phyloP scores from a whole-genome alignment of 2,888 invertebrate genomes.

The Phortica magna region DNA sequence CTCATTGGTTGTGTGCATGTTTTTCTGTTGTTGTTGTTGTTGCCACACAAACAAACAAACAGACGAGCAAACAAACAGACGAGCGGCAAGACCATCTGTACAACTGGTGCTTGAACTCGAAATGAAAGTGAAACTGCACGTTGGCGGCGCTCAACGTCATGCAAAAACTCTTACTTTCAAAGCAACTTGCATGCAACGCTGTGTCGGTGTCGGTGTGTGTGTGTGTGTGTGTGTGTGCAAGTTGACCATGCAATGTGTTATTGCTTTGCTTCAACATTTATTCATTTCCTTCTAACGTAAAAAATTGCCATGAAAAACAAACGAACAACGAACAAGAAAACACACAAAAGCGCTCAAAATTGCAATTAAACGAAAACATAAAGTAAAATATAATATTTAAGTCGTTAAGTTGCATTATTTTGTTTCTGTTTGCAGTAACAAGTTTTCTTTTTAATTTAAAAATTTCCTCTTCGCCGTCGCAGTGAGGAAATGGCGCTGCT shows the following conservation, averaged over 20 bases:
- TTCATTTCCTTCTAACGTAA: slow-evolving; percentile 70
- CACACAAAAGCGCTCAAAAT: slow-evolving; percentile 28
- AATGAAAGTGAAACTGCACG: slow-evolving; percentile 72
- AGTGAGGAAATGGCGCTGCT: slow-evolving; percentile 57
- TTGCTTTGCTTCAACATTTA: slow-evolving; percentile 43
- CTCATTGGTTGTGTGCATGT: background rate
- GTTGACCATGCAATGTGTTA: slow-evolving; percentile 35
- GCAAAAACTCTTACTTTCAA: slow-evolving; percentile 66
- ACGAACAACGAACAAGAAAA: no score
- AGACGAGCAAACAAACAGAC: slow-evolving; percentile 31
- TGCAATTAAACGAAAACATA: slow-evolving; percentile 28
- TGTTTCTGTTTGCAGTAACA: slow-evolving; percentile 12
- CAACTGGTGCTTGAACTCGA: slow-evolving; percentile 70
- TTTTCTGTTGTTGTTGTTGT: background rate
- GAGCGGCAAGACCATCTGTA: slow-evolving; percentile 39
- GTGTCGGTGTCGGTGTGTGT: slow-evolving; percentile 38
- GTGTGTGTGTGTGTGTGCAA: slow-evolving; percentile 33
- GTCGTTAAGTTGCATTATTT: background rate
- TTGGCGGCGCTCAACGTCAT: slow-evolving; percentile 23
- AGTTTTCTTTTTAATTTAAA: background rate
- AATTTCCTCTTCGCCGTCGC: slow-evolving; percentile 33
- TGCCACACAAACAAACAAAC: background rate
- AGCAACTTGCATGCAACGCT: slow-evolving; percentile 39
- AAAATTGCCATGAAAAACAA: no score
- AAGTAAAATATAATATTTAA: slow-evolving; percentile 26